These are phyloP conservation scores for Tachuris rubrigastra DNA, from an alignment of 2,113 vertebrate genomes.

Conservation along the genomic window DNA sequence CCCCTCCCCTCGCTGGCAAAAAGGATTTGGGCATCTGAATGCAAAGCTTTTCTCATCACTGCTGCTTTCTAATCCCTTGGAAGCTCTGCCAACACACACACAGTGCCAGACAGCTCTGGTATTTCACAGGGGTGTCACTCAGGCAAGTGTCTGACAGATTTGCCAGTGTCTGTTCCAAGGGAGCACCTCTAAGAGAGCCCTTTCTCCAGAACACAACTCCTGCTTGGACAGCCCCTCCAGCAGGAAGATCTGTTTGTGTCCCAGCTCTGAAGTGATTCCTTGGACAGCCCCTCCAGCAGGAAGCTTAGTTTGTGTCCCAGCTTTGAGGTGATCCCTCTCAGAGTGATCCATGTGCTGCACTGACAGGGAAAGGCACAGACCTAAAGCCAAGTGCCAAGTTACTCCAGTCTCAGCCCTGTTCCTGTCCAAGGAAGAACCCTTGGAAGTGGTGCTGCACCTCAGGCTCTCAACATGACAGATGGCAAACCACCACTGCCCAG, in stretches of 20 bases:
- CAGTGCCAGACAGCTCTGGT: conserved; percentile 18
- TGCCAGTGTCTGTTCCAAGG: neutral
- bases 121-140: neutral
- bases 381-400: neutral
- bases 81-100: conserved; percentile 24
- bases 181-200: neutral
- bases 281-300: too few species aligned
- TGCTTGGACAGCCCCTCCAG: neutral
- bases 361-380: neutral
- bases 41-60: conserved; percentile 32
- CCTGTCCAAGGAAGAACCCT: neutral
- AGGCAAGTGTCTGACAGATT: neutral
- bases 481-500: neutral
- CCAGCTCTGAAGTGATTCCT: neutral
- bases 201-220: neutral
- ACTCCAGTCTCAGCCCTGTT: neutral
- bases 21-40: conserved; percentile 28
- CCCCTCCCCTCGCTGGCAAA: neutral
- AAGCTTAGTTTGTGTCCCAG: too few species aligned
- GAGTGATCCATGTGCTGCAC: neutral
- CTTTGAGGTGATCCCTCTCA: neutral
- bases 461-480: neutral
- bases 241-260: neutral
- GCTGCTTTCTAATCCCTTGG: conserved; percentile 8
- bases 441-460: neutral